phyloP scores from a whole-genome alignment of 2,113 vertebrate species.

The Cyanocitta stelleri region DNA sequence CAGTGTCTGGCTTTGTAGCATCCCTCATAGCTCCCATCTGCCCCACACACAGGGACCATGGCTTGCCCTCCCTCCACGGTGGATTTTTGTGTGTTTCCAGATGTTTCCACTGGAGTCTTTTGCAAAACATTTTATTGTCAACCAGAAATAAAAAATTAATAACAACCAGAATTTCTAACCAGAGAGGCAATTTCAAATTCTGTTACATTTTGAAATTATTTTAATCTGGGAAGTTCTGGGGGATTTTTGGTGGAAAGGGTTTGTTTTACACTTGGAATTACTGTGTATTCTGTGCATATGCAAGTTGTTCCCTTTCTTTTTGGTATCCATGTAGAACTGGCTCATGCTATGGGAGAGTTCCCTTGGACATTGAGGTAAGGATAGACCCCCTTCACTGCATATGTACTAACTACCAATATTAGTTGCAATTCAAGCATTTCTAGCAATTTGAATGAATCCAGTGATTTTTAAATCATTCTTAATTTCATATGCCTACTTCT shows the following conservation, averaged over 20 bases:
- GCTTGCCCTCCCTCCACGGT: neutral
- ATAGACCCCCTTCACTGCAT: neutral
- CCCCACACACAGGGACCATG: neutral
- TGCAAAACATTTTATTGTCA: neutral
- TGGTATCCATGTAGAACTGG: neutral
- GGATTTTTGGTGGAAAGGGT: constrained; percentile 23
- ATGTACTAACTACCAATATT: neutral
- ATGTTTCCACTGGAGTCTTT: neutral
- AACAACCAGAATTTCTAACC: constrained; percentile 59
- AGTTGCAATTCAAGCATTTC: constrained; percentile 8
- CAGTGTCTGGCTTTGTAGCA: neutral
- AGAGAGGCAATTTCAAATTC: constrained; percentile 54
- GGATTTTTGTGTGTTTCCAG: constrained; percentile 17
- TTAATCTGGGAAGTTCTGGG: constrained; percentile 45
- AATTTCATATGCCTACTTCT: constrained; percentile 61
- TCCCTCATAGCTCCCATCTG: neutral
- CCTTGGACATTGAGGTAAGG: neutral
- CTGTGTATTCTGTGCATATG: neutral
- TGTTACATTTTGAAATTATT: constrained; percentile 57
- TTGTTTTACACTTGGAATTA: constrained; percentile 34
- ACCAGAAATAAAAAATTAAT: constrained; percentile 50
- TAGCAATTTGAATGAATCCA: constrained; percentile 2
- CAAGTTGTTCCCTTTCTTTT: neutral
- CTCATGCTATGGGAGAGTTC: neutral
- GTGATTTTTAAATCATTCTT: constrained; percentile 60